Percentiles rank a stretch among this genome's conserved stretches.
Conservation (phyloP, 37 sponge, comb jelly and placozoan genomes). For the Geodia barretti region DNA sequence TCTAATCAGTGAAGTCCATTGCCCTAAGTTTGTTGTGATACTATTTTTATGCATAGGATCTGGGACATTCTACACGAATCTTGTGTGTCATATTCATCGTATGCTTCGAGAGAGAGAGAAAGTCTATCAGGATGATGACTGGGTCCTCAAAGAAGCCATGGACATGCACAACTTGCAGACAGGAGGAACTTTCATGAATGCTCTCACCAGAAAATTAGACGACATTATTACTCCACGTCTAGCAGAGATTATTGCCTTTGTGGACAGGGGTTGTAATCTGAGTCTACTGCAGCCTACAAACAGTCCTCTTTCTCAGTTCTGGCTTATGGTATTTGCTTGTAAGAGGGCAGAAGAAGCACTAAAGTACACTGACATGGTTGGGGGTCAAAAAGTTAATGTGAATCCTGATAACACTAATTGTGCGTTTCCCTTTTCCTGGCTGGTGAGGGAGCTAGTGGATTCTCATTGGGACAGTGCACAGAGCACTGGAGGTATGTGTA, state of each 20-base stretch:
- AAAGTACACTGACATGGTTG: constrained; percentile 18
- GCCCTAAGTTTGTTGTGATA: neutral
- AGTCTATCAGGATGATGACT: constrained; percentile 10
- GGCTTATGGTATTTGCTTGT: constrained; percentile 58
- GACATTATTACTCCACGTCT: constrained; percentile 52
- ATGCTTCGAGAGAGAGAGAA: constrained; percentile 57
- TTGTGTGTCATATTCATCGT: constrained; percentile 38
- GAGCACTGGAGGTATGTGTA: too few species aligned
- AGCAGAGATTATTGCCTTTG: constrained; percentile 54
- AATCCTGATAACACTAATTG: constrained; percentile 36
- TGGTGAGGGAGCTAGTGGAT: constrained; percentile 63
- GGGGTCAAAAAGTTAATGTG: neutral
- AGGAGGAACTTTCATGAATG: constrained; percentile 67
- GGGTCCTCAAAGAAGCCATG: constrained; percentile 67
- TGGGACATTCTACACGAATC: constrained; percentile 25
- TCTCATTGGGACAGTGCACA: constrained; percentile 42
- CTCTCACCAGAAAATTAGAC: constrained; percentile 52
- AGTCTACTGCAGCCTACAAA: constrained; percentile 7
- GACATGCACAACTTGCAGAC: constrained; percentile 42
- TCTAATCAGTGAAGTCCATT: neutral
- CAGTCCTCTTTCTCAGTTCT: constrained; percentile 31
- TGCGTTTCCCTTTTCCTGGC: constrained; percentile 86
- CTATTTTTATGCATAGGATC: constrained; percentile 5
- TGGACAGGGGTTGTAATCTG: constrained; percentile 68
- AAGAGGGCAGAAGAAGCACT: constrained; percentile 19